Conservation (phyloP, 2,797 vertebrate species). For the Anguilla obscura region DNA sequence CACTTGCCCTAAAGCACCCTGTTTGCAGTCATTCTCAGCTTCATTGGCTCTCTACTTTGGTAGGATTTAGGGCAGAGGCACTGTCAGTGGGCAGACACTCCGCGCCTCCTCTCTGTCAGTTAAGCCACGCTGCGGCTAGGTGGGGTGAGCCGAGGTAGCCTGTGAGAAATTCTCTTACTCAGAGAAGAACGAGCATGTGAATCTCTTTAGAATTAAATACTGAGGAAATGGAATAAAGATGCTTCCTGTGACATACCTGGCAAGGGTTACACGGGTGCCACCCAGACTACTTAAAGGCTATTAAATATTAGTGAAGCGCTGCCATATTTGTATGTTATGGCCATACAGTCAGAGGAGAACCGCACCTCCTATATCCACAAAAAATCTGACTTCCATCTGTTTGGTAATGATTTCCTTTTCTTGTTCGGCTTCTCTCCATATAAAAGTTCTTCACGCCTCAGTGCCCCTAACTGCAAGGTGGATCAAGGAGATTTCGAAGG, state of each 20-base stretch:
- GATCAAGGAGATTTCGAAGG: slow-evolving; percentile 5
- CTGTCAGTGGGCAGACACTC: slow-evolving; percentile 31
- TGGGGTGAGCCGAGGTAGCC: slow-evolving; percentile 14
- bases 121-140: slow-evolving; percentile 11
- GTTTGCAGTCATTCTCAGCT: neutral
- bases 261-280: slow-evolving; percentile 15
- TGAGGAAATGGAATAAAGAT: neutral
- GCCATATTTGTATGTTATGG: neutral
- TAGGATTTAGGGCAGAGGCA: slow-evolving; percentile 18
- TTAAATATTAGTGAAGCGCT: slow-evolving; percentile 1
- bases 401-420: neutral
- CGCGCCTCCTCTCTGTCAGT: slow-evolving; percentile 29
- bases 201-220: slow-evolving; percentile 11
- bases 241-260: neutral
- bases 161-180: neutral
- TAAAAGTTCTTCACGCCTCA: neutral
- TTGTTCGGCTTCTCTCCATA: neutral
- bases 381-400: slow-evolving; percentile 10
- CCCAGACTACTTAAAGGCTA: slow-evolving; percentile 5
- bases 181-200: neutral
- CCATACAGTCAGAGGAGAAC: neutral
- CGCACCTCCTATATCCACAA: neutral
- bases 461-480: neutral
- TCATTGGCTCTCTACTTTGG: slow-evolving; percentile 21
- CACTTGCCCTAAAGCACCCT: slow-evolving; percentile 3